Conservation (phyloP, 64 coral and sea anemone genomes). For the Actinia equina region DNA sequence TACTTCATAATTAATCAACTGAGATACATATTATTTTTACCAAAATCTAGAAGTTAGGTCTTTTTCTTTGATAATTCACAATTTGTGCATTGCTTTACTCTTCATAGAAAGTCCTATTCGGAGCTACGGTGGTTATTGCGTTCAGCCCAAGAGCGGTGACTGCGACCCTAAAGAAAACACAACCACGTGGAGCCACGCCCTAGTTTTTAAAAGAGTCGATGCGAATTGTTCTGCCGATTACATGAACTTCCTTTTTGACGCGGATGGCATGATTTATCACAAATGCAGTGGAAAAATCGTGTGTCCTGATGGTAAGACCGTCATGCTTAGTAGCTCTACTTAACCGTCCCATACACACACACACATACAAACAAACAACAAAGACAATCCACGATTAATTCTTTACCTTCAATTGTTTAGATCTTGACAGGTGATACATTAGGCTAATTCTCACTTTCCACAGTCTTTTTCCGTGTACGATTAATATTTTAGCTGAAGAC, state of each 20-base stretch:
- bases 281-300: constrained; percentile 16
- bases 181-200: not conserved
- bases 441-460: too few relatives aligned
- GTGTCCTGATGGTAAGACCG: constrained; percentile 13
- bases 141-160: constrained; percentile 15
- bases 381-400: too few relatives aligned
- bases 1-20: too few relatives aligned
- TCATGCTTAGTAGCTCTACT: not conserved
- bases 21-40: too few relatives aligned
- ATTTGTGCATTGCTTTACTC: not conserved
- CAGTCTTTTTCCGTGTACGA: too few relatives aligned
- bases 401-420: too few relatives aligned
- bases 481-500: too few relatives aligned
- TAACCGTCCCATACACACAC: not conserved
- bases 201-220: not conserved
- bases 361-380: too few relatives aligned
- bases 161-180: constrained; percentile 5
- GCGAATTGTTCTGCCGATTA: constrained; percentile 7
- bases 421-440: too few relatives aligned
- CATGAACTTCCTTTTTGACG: constrained; percentile 16
- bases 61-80: not conserved
- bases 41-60: not conserved
- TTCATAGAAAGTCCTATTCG: constrained; percentile 14
- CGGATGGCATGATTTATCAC: constrained; percentile 24
- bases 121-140: not conserved